Evolutionary conservation across 1,140 invertebrate species (phyloP), one percentile per base, ranked within the genome.

Genomic region (Drosophila dunni): DNA sequence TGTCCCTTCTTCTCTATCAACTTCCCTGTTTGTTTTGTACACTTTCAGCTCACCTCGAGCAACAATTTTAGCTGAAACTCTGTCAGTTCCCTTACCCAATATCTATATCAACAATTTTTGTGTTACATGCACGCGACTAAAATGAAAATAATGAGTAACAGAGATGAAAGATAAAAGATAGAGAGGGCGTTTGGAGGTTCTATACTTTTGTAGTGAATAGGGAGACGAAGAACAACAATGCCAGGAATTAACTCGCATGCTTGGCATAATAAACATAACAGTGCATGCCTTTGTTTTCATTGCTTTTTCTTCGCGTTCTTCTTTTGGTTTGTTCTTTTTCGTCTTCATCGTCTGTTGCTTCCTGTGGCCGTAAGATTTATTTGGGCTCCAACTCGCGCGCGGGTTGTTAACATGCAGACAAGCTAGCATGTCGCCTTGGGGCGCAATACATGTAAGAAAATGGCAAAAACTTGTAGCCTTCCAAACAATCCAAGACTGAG

Each of bases 231-330:
- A 72, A 70, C 57, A 88, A 70, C 82, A 82, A 77, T 82, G 65
- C 76, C 56, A 71, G 65, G 79, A 88, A 86, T 86, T 83, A 88
- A 79, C 83, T 88, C 83, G 86, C 83, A 89, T 89, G 83, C 84
- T 72, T 75, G 79, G 84, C 83, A 88, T 89, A 78, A 88, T 89
- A 89, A 88, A 89, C 79, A 88, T 88, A 88, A 80, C 76, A 70
- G 42, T 51, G 57, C 57, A 63, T 48, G 56, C 50, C 80, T 79
- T 72, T 79, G 48, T 84, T 56, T 71, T 38, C 70, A 17, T 36
- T n/a, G 9, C 29, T 71, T 70, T 51, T 57, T 15, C 17, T 62
- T 53, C 33, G 44, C 38, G 10, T 17, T 45, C 38, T 48, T 4
- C 5, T 38, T 10, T 50, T 24, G 29, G 60, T 63, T 51, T 60